Conservation (phyloP, 2,797 vertebrate species). For the Channa striata region DNA sequence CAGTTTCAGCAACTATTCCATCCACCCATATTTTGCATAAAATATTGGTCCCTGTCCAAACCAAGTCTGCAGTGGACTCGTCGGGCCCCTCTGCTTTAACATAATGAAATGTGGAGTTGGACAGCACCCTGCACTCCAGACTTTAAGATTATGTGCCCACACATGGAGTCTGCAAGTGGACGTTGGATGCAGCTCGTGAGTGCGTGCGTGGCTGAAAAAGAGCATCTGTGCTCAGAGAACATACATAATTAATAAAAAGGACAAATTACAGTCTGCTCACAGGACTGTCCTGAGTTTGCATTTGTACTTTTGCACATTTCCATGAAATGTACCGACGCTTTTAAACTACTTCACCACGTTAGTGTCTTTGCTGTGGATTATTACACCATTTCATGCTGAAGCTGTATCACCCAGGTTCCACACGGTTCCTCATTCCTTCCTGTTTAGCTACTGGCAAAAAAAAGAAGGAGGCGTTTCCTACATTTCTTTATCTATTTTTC, state of each 20-base stretch:
- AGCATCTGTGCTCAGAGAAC: constrained; percentile 35
- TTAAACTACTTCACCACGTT: no score
- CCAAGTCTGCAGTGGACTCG: neutral
- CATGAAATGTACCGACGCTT: neutral
- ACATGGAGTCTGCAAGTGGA: constrained; percentile 5
- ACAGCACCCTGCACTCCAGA: constrained; percentile 2
- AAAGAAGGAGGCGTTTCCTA: no score
- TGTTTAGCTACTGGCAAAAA: no score
- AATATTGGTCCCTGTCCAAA: neutral
- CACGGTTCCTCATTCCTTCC: no score
- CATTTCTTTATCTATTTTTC: no score
- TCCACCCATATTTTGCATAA: neutral
- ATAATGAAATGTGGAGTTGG: constrained; percentile 3
- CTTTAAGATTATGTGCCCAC: neutral
- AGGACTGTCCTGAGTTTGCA: neutral
- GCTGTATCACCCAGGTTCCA: no score
- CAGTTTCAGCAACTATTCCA: neutral
- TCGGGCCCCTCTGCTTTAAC: neutral
- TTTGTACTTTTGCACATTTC: neutral
- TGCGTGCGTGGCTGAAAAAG: constrained; percentile 37
- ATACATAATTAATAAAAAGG: constrained; percentile 11
- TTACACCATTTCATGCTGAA: no score
- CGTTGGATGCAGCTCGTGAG: constrained; percentile 10
- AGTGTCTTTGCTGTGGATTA: no score
- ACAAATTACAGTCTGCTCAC: constrained; percentile 24